Base-by-base conservation (phyloP, 2,888 invertebrate genomes). In the Epinotia nisella region DNA sequence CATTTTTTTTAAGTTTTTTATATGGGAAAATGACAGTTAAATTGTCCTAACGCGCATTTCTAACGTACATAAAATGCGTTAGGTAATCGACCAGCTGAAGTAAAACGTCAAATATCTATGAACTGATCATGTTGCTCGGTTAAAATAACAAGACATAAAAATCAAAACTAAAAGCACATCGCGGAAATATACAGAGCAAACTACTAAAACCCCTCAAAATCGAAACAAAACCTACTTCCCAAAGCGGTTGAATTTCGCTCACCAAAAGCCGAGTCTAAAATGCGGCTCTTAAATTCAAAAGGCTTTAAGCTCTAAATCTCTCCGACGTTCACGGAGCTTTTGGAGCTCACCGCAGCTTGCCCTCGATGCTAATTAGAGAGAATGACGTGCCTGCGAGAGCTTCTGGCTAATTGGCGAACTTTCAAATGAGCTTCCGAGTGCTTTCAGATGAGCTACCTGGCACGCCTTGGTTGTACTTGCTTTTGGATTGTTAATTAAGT, bases 261-360 rank as follows among this genome's bases (percentile, higher is more conserved):
- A 3, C 45, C 21, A 61, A 45, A 41, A 45, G 41, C 41, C 41
- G 9, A 61, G 21, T 61, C 19, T 35, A 39, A 51, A 64, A 64
- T 29, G 4, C 51, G n/a, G 17, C 19, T 65, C 35, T n/a, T 35
- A 60, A 69, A 35, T 15, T 56, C 29, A 65, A 60, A 70, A 64
- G 70, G 70, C 53, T 39, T 13, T 65, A 53, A 65, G 65, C 70
- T 51, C 58, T 59, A 65, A 71, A 71, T 71, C 64, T 58, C 53
- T 19, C 11, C 55, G 7, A 29, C 51, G 35, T 64, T 65, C 39
- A 11, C n/a, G n/a, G 58, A 58, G 61, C 39, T 53, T 69, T 53
- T n/a, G 45, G 19, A 61, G 70, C 56, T 70, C 64, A 64, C 64
- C 64, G 64, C 70, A 51, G 62, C 56, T 35, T 58, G 64, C 13